Evolutionary conservation across 2,113 vertebrate species (phyloP).

Genomic region (Vanacampus margaritifer): DNA sequence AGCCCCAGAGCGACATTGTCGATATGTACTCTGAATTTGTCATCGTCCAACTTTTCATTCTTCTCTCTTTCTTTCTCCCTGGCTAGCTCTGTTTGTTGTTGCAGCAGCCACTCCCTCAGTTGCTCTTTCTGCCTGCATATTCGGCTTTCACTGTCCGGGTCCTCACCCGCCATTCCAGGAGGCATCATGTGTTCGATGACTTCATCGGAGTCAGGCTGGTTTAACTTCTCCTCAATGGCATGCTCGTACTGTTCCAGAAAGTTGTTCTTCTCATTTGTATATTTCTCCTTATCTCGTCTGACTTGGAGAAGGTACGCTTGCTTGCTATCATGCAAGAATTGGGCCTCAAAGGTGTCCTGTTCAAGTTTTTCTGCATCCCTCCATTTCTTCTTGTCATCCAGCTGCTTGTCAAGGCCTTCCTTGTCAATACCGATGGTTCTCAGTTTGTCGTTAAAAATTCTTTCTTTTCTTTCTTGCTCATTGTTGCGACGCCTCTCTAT

Average conservation of each 20-base stretch:
- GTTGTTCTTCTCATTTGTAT: constrained; percentile 50
- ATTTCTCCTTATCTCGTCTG: constrained; percentile 61
- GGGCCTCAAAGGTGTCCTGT: constrained; percentile 32
- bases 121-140: constrained; percentile 80
- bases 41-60: constrained; percentile 62
- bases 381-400: constrained; percentile 73
- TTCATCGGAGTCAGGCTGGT: constrained; percentile 75
- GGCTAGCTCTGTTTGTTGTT: constrained; percentile 77
- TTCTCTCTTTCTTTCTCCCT: constrained; percentile 56
- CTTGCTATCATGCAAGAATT: constrained; percentile 67
- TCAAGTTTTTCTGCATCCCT: constrained; percentile 48
- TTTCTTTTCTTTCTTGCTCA: constrained; percentile 46
- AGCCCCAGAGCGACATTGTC: constrained; percentile 70
- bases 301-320: constrained; percentile 65
- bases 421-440: constrained; percentile 73
- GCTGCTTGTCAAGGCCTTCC: constrained; percentile 75
- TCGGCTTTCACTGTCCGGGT: constrained; percentile 65
- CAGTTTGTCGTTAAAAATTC: constrained; percentile 61
- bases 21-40: constrained; percentile 67
- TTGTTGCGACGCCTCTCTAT: constrained; percentile 37
- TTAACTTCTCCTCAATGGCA: constrained; percentile 73
- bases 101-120: constrained; percentile 80
- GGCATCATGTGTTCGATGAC: constrained; percentile 64
- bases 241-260: constrained; percentile 77
- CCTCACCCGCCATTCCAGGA: constrained; percentile 84